Percentiles rank a stretch among this genome's conserved stretches.
phyloP scores from a whole-genome alignment of 2,113 vertebrate genomes.

The Melanerpes formicivorus region DNA sequence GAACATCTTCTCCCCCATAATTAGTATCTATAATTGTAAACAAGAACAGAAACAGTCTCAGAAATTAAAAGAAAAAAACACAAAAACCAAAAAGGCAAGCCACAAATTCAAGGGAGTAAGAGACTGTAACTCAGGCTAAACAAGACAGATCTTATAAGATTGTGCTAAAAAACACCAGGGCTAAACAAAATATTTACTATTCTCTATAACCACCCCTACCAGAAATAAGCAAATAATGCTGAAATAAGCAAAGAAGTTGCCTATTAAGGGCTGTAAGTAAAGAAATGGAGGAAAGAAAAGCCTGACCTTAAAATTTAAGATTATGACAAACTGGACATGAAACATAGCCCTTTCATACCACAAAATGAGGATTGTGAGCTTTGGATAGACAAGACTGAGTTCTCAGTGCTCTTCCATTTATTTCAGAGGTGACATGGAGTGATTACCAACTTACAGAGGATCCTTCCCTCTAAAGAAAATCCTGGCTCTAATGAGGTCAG shows the following conservation, averaged over 20 bases:
- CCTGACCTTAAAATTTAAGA: neutral
- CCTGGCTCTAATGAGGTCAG: constrained; percentile 12
- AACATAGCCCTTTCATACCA: neutral
- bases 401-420: constrained; percentile 4
- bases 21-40: constrained; percentile 40
- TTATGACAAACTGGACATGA: neutral
- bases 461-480: neutral
- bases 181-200: neutral
- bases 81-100: neutral
- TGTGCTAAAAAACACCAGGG: neutral
- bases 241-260: neutral
- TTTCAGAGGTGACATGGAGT: constrained; percentile 5
- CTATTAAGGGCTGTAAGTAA: neutral
- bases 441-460: neutral
- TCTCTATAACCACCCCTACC: neutral
- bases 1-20: constrained; percentile 22
- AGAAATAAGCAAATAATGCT: neutral
- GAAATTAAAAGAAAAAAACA: constrained; percentile 24
- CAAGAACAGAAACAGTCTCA: constrained; percentile 24
- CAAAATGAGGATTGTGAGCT: neutral
- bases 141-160: neutral
- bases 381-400: neutral
- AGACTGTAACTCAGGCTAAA: neutral
- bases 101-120: neutral
- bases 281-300: neutral